These are phyloP conservation scores for Oreohelix idahoensis DNA, from an alignment of 1,140 invertebrate species.

Conservation along the genomic window DNA sequence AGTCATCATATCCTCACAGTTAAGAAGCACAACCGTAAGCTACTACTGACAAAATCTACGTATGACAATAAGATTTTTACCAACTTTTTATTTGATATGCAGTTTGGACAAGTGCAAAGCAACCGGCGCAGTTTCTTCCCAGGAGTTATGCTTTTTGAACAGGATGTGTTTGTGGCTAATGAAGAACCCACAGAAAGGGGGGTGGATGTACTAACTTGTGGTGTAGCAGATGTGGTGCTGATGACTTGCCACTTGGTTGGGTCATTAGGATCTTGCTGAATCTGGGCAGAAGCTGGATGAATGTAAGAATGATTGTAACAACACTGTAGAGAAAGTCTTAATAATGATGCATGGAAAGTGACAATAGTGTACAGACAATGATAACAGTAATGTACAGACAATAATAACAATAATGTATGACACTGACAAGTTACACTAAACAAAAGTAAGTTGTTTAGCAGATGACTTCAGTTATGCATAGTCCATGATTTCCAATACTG, in stretches of 20 bases:
- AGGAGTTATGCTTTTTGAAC: slow-evolving; percentile 50
- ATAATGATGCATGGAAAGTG: too few species aligned
- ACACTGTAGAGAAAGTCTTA: too few species aligned
- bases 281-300: slow-evolving; percentile 59
- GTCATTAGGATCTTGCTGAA: slow-evolving; percentile 80
- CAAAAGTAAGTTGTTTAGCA: too few species aligned
- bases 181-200: not conserved
- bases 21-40: too few species aligned
- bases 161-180: slow-evolving; percentile 50
- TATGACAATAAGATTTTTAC: slow-evolving; percentile 49
- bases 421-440: too few species aligned
- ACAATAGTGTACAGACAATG: too few species aligned
- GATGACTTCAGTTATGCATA: too few species aligned
- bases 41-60: not conserved
- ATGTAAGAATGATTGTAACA: too few species aligned
- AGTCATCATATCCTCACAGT: too few species aligned
- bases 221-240: slow-evolving; percentile 44
- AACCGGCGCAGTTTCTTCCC: slow-evolving; percentile 81
- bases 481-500: too few species aligned
- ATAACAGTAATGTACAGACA: too few species aligned
- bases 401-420: too few species aligned
- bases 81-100: slow-evolving; percentile 83
- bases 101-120: slow-evolving; percentile 97
- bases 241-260: slow-evolving; percentile 83
- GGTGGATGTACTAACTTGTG: slow-evolving; percentile 44